Conservation (phyloP, 1,140 invertebrate genomes). For the Lepidurus couesii region DNA sequence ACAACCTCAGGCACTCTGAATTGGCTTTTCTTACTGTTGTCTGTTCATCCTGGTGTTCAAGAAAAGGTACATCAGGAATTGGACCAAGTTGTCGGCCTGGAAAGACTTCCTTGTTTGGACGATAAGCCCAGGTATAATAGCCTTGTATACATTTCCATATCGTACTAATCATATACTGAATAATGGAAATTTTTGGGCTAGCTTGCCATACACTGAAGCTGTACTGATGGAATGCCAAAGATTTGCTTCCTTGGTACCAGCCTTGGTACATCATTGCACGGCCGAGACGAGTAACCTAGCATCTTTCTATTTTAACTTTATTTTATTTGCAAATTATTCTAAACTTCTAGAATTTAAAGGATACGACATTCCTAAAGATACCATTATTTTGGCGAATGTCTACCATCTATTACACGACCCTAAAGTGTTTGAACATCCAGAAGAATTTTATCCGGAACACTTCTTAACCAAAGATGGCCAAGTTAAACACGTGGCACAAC, state of each 20-base stretch:
- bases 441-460: slow-evolving; percentile 43
- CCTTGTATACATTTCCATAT: not conserved
- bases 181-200: not conserved
- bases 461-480: slow-evolving; percentile 41
- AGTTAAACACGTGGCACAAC: not conserved
- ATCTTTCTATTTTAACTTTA: not conserved
- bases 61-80: not conserved
- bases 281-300: slow-evolving; percentile 33
- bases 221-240: slow-evolving; percentile 38
- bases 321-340: not conserved
- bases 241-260: not conserved
- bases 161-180: not conserved
- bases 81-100: not conserved
- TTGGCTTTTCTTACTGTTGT: not conserved
- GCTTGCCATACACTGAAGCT: slow-evolving; percentile 41
- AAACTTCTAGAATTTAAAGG: slow-evolving; percentile 36
- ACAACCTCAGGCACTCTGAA: slow-evolving; percentile 1
- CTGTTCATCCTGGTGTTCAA: not conserved
- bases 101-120: slow-evolving; percentile 56
- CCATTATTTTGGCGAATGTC: slow-evolving; percentile 43
- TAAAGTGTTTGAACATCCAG: slow-evolving; percentile 41
- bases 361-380: slow-evolving; percentile 43
- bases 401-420: slow-evolving; percentile 41
- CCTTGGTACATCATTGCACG: slow-evolving; percentile 33
- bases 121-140: slow-evolving; percentile 58